phyloP scores from a whole-genome alignment of 2,888 invertebrate species.

The Stenotaenia linearis region DNA sequence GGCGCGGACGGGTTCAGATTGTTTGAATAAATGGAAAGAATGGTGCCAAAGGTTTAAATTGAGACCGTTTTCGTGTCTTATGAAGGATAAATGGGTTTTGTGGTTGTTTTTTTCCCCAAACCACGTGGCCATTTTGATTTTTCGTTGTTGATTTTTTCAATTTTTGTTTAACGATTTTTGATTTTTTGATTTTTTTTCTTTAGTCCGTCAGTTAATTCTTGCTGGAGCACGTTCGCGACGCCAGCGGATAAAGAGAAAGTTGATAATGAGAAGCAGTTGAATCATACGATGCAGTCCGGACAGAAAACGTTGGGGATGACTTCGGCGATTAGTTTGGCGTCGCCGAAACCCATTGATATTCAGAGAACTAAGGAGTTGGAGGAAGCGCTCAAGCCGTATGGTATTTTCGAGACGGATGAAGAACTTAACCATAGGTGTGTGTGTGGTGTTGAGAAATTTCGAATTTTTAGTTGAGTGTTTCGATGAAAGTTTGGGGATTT shows the following conservation, averaged over 20 bases:
- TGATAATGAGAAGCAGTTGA: not conserved
- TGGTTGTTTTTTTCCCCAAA: too few relatives aligned
- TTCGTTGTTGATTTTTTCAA: not conserved
- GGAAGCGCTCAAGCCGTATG: constrained; percentile 70
- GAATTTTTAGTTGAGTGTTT: too few relatives aligned
- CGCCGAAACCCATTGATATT: constrained; percentile 71
- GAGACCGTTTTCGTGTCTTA: too few relatives aligned
- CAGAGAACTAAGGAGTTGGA: constrained; percentile 70
- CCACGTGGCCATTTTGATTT: not conserved
- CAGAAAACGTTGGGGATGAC: constrained; percentile 66
- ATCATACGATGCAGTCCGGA: too few relatives aligned
- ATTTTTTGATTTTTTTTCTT: not conserved
- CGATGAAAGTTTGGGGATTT: too few relatives aligned
- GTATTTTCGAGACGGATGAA: constrained; percentile 82
- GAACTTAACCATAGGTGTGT: constrained; percentile 83
- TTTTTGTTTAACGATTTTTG: not conserved
- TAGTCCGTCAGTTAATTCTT: constrained; percentile 32
- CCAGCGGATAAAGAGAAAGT: constrained; percentile 29
- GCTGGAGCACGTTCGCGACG: constrained; percentile 35
- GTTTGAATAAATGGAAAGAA: too few relatives aligned
- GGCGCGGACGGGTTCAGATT: not conserved
- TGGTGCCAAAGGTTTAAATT: too few relatives aligned
- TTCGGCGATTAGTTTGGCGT: constrained; percentile 83
- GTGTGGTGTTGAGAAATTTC: too few relatives aligned
- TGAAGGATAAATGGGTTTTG: too few relatives aligned